phyloP scores from a whole-genome alignment of 2,888 invertebrate species.

The Machimus atricapillus region DNA sequence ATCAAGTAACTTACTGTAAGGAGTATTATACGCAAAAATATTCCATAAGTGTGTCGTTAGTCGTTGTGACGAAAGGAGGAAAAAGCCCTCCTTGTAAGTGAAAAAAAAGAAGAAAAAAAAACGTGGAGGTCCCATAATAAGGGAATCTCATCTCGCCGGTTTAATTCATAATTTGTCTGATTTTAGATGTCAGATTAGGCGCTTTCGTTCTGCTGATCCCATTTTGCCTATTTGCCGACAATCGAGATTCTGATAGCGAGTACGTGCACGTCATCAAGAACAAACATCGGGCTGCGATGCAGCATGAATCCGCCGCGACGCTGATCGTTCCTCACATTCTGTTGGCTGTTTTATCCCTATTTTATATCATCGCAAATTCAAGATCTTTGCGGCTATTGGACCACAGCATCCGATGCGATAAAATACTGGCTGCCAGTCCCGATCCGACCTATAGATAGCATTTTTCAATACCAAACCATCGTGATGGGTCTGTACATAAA shows the following conservation, averaged over 20 bases:
- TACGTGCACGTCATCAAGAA: conserved; percentile 85
- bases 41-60: background rate
- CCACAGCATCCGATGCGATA: background rate
- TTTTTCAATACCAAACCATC: conserved; percentile 1
- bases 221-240: background rate
- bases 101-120: background rate
- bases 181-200: conserved; percentile 28
- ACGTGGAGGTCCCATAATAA: background rate
- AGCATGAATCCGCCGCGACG: conserved; percentile 60
- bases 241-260: conserved; percentile 76
- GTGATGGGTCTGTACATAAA: background rate
- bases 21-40: conserved; percentile 14
- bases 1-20: conserved; percentile 15
- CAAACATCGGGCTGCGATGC: conserved; percentile 72
- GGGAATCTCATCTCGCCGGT: background rate
- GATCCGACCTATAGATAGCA: conserved; percentile 18
- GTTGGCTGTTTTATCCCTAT: conserved; percentile 48
- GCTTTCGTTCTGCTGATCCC: conserved; percentile 30
- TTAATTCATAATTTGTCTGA: conserved; percentile 36
- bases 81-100: conserved; percentile 15
- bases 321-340: conserved; percentile 56
- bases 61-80: background rate
- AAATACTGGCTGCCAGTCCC: background rate
- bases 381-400: background rate
- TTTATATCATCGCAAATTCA: conserved; percentile 43